Percentiles rank a stretch among this genome's conserved stretches.
phyloP scores from a whole-genome alignment of 2,113 vertebrate species.

The Tichodroma muraria region DNA sequence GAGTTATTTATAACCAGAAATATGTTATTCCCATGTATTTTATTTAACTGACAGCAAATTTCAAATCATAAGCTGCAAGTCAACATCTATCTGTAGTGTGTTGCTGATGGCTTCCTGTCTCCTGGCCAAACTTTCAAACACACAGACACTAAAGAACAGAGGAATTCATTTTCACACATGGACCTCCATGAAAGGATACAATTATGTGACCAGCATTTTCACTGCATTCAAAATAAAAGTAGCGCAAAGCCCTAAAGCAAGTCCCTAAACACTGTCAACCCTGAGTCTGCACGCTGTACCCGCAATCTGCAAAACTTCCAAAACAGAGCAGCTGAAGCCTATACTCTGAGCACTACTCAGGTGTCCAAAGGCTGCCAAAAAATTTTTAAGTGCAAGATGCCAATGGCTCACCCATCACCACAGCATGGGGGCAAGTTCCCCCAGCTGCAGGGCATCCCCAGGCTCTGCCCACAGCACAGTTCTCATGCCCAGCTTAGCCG shows the following conservation, averaged over 20 bases:
- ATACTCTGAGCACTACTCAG: neutral
- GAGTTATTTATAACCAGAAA: neutral
- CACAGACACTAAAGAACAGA: neutral
- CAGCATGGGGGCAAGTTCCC: neutral
- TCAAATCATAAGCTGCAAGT: neutral
- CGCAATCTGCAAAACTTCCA: neutral
- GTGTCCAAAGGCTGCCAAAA: neutral
- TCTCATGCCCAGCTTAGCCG: neutral
- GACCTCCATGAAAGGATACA: neutral
- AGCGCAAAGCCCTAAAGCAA: neutral
- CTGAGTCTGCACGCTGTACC: neutral
- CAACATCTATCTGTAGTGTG: neutral
- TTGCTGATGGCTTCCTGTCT: neutral
- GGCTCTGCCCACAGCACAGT: neutral
- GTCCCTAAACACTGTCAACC: neutral
- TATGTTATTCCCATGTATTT: neutral
- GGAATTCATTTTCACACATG: neutral
- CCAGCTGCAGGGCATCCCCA: neutral
- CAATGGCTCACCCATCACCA: neutral
- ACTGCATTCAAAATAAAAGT: neutral
- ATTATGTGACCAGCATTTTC: neutral
- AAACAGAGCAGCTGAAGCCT: neutral
- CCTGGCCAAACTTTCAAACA: neutral
- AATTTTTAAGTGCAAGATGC: neutral
- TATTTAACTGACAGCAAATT: neutral